A percentile compares a stretch with the other conserved stretches of the same genome.
Evolutionary conservation across 2,888 invertebrate species (phyloP).

Genomic region (Agrilus cyanescens): DNA sequence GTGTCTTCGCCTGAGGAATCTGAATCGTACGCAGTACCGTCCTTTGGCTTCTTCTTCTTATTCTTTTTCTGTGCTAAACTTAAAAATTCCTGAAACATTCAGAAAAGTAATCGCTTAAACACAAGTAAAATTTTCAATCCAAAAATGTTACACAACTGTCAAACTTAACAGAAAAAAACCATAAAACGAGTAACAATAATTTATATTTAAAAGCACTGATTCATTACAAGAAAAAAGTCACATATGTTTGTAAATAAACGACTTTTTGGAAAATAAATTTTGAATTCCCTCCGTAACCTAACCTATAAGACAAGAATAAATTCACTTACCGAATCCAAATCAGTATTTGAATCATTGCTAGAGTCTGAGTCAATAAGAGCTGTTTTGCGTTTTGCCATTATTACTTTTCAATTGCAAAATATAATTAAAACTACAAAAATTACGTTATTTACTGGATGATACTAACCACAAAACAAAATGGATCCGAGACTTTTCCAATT

Average conservation of each 20-base stretch:
- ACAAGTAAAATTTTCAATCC: too few relatives aligned
- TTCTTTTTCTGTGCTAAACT: slow-evolving; percentile 72
- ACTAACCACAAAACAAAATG: too few relatives aligned
- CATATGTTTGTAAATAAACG: background rate
- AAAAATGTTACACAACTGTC: background rate
- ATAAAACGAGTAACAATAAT: background rate
- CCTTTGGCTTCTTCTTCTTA: slow-evolving; percentile 40
- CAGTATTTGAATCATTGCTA: slow-evolving; percentile 67
- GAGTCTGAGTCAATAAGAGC: slow-evolving; percentile 73
- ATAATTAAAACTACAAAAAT: too few relatives aligned
- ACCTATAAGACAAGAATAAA: slow-evolving; percentile 12
- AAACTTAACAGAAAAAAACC: background rate
- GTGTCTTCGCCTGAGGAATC: slow-evolving; percentile 32
- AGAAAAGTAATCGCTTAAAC: background rate
- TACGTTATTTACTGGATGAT: too few relatives aligned
- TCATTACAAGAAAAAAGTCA: background rate
- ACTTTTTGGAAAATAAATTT: background rate
- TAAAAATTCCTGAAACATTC: slow-evolving; percentile 56
- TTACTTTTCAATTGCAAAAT: slow-evolving; percentile 9
- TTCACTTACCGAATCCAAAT: slow-evolving; percentile 60
- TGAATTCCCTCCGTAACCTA: slow-evolving; percentile 5
- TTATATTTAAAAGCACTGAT: background rate
- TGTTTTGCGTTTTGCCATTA: slow-evolving; percentile 77
- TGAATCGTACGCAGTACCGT: slow-evolving; percentile 29
- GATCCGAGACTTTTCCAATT: too few relatives aligned